Base-by-base conservation (phyloP, 2,797 vertebrate genomes). In the Morelia viridis region DNA sequence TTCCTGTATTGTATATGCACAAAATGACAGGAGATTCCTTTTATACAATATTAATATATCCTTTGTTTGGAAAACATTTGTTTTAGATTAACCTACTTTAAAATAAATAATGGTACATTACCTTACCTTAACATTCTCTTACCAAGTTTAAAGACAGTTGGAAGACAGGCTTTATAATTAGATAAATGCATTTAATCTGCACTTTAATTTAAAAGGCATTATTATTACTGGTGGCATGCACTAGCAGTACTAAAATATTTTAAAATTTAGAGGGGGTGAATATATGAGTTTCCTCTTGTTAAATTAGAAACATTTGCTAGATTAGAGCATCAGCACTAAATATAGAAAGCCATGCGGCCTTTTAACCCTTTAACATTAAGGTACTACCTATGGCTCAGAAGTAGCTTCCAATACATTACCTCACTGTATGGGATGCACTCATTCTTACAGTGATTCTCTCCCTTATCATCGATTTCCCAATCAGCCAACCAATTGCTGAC, bases 401-500 rank as follows among this genome's bases (percentile, higher is more conserved):
- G 5, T 15, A 65, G 11, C 28, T 89, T 90, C 22, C 19, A 35
- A 88, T 90, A 88, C 50, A 96, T 94, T 97, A 98, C 97, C 97
- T 97, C 3, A 58, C 26, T 93, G 92, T 95, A 97, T 0, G 95
- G 95, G 90, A 96, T 12, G 85, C 97, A 98, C 89, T 96, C 92
- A 41, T 93, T 89, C 93, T 94, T 95, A 93, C 97, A 98, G 57
- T n/a, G 93, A 92, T 98, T 98, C 90, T 94, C 91, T 95, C 96
- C 95, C 60, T 64, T 94, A 87, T 94, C 68, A 93, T 97, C 95
- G 94, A 94, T 86, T 71, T 95, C 89, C 97, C 97, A 98, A 93
- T 97, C 97, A 0, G 35, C 95, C 92, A 98, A 87, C 97, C 96
- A 97, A 95, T 97, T 97, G 86, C 0, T 93, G 57, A 93, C 95